A percentile compares a stretch with the other conserved stretches of the same genome.
These are phyloP conservation scores for Athalia circularis DNA, from an alignment of 2,888 invertebrate genomes.

Conservation along the genomic window DNA sequence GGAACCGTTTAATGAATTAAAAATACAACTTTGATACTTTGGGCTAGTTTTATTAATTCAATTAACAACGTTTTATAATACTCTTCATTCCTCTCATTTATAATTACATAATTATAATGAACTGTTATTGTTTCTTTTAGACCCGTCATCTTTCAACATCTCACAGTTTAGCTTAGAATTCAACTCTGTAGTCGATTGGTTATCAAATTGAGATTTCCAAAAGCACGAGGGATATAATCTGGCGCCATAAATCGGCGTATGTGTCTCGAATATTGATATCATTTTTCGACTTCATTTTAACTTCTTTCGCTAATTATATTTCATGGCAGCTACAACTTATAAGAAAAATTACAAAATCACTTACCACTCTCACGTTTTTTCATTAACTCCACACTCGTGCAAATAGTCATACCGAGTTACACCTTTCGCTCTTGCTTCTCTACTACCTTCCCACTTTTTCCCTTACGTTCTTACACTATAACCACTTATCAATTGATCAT, in stretches of 20 bases:
- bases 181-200: constrained; percentile 25
- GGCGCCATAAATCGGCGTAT: constrained; percentile 4
- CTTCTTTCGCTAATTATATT: constrained; percentile 54
- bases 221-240: background rate
- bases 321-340: constrained; percentile 64
- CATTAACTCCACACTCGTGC: constrained; percentile 47
- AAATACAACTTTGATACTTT: constrained; percentile 61
- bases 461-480: constrained; percentile 12
- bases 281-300: constrained; percentile 52
- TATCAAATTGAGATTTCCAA: constrained; percentile 26
- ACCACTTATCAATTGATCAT: constrained; percentile 10
- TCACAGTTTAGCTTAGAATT: constrained; percentile 10
- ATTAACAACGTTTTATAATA: constrained; percentile 74
- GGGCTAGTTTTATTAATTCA: constrained; percentile 74
- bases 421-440: constrained; percentile 49
- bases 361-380: constrained; percentile 56
- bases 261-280: background rate
- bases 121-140: constrained; percentile 71
- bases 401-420: constrained; percentile 46
- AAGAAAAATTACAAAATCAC: constrained; percentile 72
- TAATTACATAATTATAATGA: constrained; percentile 70
- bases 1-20: constrained; percentile 41
- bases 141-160: constrained; percentile 62
- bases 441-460: constrained; percentile 10
- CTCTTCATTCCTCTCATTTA: constrained; percentile 72